Conservation (phyloP, 2,888 invertebrate genomes). For the Drosophila setosimentum region DNA sequence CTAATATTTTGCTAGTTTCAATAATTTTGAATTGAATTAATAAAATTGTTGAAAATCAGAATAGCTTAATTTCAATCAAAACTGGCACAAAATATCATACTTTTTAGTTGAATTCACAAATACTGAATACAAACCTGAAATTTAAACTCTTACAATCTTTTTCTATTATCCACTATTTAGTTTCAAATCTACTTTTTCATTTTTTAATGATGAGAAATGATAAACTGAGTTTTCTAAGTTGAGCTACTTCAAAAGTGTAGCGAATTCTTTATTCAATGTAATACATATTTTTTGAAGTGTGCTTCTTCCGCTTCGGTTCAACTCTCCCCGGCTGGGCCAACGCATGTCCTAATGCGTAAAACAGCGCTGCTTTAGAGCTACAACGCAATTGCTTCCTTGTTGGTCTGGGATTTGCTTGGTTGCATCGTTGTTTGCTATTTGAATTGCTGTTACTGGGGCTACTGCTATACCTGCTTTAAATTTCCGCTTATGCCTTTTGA, state of each 20-base stretch:
- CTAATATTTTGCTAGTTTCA: background rate
- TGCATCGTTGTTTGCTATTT: constrained; percentile 19
- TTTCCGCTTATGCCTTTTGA: constrained; percentile 80
- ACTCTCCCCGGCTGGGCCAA: constrained; percentile 56
- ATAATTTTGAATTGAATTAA: background rate
- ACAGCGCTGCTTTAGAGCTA: constrained; percentile 38
- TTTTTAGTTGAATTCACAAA: background rate
- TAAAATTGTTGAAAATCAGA: background rate
- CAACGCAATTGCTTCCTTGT: constrained; percentile 74
- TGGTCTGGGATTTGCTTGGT: constrained; percentile 49
- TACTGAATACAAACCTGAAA: background rate
- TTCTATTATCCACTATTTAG: background rate
- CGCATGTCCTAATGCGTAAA: constrained; percentile 79
- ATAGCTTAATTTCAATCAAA: background rate
- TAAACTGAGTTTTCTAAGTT: too few species aligned
- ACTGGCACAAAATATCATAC: rapidly evolving
- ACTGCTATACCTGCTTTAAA: constrained; percentile 65
- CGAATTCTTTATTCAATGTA: background rate
- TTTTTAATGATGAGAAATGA: too few species aligned
- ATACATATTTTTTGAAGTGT: background rate
- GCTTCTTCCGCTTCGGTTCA: constrained; percentile 1
- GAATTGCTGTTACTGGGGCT: constrained; percentile 51
- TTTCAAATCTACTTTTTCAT: too few species aligned
- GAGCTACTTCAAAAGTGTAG: background rate
- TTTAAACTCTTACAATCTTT: rapidly evolving